Base-by-base conservation (phyloP, 2,888 invertebrate genomes). In the Hylaea fasciaria region DNA sequence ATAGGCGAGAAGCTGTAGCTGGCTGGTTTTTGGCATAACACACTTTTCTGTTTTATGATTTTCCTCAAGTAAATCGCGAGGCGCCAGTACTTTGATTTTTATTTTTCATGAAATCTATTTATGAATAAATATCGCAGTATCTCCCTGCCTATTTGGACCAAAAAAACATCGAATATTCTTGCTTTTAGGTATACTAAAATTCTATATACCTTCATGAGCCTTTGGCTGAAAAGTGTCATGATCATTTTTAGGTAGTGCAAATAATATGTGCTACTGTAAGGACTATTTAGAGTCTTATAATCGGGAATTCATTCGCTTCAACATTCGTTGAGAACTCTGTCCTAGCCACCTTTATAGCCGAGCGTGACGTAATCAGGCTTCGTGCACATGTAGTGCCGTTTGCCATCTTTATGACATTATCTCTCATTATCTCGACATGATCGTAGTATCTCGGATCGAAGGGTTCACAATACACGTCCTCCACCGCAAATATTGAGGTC, bases 301-400 rank as follows among this genome's bases (percentile, higher is more conserved):
- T 22, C 22, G 22, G 5, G 39, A 32, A 39, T 48, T 43, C 50
- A 60, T 49, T 54, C 39, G 49, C 45, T 48, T 45, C 32, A 50
- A 50, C 59, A 54, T 58, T 58, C 39, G 63, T 57, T 35, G 49
- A 60, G 59, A 58, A 70, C 71, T 50, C 57, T 57, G 69, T 69
- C 56, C 35, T 45, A 52, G 55, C 57, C 44, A 62, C 65, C 45
- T 66, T 71, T 70, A 72, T 67, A 39, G 68, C 49, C 41, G 69
- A 68, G 66, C 72, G 71, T 77, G 76, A 69, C 65, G 45, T 65
- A 62, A 72, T 68, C 65, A 57, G 29, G 32, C 32, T 41, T 53
- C 63, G 56, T 63, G 71, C 63, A 57, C 50, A 62, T 57, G 43
- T 55, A 63, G 56, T 57, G 37, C 57, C 62, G 62, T 60, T 62